Conservation (phyloP, 2,113 vertebrate genomes). For the Seriola quinqueradiata region DNA sequence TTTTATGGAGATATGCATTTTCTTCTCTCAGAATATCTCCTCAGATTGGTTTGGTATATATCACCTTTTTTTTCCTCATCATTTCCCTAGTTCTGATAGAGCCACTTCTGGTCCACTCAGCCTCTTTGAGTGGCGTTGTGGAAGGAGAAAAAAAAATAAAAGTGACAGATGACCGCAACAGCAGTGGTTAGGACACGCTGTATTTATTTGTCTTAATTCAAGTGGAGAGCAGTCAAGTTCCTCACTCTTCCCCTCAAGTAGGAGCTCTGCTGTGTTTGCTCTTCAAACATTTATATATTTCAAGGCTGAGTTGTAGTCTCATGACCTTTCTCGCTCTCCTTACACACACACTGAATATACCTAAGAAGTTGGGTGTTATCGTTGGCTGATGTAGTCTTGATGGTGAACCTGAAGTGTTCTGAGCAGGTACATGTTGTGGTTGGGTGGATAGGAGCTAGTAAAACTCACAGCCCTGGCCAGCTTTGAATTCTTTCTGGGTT, state of each 20-base stretch:
- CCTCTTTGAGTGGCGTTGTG: neutral
- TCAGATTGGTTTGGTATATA: neutral
- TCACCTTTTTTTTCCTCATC: neutral
- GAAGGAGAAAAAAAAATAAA: neutral
- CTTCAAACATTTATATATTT: conserved; percentile 46
- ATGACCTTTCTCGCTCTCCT: conserved; percentile 29
- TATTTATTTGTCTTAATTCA: conserved; percentile 37
- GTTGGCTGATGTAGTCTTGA: conserved; percentile 18
- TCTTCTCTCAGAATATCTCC: neutral
- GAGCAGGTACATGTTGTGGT: conserved; percentile 10
- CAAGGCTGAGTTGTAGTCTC: conserved; percentile 17
- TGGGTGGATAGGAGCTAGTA: conserved; percentile 34
- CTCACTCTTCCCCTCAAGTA: neutral
- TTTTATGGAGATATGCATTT: no score
- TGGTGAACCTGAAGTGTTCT: conserved; percentile 30
- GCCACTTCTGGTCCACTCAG: conserved; percentile 3
- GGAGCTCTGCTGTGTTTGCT: conserved; percentile 25
- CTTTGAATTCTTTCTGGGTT: conserved; percentile 33
- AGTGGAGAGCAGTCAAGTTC: conserved; percentile 1
- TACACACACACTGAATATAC: conserved; percentile 31
- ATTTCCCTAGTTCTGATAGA: neutral
- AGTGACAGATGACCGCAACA: neutral
- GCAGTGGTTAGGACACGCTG: neutral
- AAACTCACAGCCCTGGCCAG: conserved; percentile 25
- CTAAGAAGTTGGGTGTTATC: conserved; percentile 4